These are phyloP conservation scores for Ornithoptera priamus DNA, from an alignment of 2,888 invertebrate genomes.

Conservation along the genomic window DNA sequence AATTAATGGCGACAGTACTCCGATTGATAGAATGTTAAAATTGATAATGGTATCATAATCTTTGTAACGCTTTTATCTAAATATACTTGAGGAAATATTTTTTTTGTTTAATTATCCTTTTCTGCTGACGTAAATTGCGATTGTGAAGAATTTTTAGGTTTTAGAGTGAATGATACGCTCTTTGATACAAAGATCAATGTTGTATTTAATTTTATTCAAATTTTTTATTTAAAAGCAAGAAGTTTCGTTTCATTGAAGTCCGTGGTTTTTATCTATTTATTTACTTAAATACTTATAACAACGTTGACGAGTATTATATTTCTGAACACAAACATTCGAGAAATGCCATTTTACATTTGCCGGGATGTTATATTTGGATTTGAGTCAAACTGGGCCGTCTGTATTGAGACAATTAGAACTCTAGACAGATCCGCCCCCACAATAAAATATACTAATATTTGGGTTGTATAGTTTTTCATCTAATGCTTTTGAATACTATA, in stretches of 20 bases:
- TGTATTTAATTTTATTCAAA: too few relatives aligned
- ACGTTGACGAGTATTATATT: not conserved
- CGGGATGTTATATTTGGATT: constrained; percentile 26
- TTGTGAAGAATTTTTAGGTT: too few relatives aligned
- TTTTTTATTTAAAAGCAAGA: too few relatives aligned
- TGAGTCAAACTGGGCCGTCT: constrained; percentile 20
- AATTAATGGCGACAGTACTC: not conserved
- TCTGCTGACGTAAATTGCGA: too few relatives aligned
- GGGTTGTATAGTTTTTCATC: not conserved
- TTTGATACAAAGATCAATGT: too few relatives aligned
- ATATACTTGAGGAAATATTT: not conserved
- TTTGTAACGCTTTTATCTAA: not conserved
- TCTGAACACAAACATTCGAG: not conserved
- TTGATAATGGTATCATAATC: not conserved
- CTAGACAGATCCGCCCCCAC: constrained; percentile 18
- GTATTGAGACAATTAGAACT: constrained; percentile 23
- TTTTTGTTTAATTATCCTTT: not conserved
- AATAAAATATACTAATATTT: constrained; percentile 4
- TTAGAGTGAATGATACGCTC: too few relatives aligned
- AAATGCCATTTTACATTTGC: constrained; percentile 18
- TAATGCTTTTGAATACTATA: not conserved
- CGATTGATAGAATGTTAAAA: not conserved
- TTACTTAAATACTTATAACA: not conserved
- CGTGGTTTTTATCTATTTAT: not conserved
- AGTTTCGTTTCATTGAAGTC: not conserved